Base-by-base conservation (phyloP, 2,113 vertebrate genomes). In the Takifugu bimaculatus region DNA sequence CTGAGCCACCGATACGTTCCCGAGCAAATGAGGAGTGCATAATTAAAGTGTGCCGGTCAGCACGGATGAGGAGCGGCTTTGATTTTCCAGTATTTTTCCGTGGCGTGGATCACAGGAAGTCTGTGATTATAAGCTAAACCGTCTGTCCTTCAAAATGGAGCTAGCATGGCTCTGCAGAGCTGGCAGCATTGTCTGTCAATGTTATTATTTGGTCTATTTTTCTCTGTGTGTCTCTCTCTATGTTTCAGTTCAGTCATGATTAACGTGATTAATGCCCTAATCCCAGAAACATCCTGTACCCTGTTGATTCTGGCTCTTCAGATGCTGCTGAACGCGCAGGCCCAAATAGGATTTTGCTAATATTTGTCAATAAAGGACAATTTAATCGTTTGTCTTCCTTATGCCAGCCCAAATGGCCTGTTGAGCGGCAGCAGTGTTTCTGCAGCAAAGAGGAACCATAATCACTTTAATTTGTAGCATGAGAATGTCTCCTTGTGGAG, bases 301-400 rank as follows among this genome's bases (percentile, higher is more conserved):
- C 47, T 71, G 56, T 63, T 76, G 73, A 52, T 74, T 78, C 65
- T 75, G 69, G 63, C 73, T 58, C 25, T 59, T 45, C 26, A 35
- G 60, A 64, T 39, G 15, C 54, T 58, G 63, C 60, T 43, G 20
- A 56, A 64, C 74, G 63, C 72, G 52, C 63, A 62, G 82, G 72
- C 82, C 70, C 72, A 73, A 82, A 78, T 78, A 76, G 75, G 47
- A 7, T 75, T 77, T 81, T 73, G 72, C 60, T 84, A 77, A 85
- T 84, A 82, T 85, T 80, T 85, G 77, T 76, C 61, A 50, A 80
- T 86, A 64, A 63, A 42, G 39, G 74, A 73, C 88, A 80, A 82
- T 86, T 83, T 53, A 70, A 65, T 70, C 63, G 54, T 87, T 76
- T 79, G 60, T 87, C 83, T 83, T 87, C 79, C 68, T 83, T 76